Evolutionary conservation across 2,113 vertebrate genomes (phyloP).

Genomic region (Chunga burmeisteri): DNA sequence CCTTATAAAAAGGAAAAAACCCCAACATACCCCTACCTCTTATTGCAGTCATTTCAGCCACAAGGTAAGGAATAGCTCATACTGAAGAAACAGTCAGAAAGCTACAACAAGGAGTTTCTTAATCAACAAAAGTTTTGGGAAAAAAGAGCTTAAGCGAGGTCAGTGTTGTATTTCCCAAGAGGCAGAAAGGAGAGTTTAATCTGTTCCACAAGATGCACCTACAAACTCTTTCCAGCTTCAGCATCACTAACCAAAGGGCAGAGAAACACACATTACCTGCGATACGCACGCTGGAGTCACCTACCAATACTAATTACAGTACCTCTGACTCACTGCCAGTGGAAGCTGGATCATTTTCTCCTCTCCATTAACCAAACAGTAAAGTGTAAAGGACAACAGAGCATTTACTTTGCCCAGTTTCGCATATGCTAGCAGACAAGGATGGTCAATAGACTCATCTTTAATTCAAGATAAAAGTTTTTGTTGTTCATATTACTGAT

Average conservation of each 20-base stretch:
- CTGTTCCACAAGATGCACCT: not conserved
- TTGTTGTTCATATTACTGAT: not conserved
- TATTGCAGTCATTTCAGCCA: not conserved
- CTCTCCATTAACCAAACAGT: not conserved
- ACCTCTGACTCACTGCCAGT: not conserved
- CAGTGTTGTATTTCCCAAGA: not conserved
- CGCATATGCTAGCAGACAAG: accelerated
- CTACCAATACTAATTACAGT: not conserved
- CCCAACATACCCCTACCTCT: not conserved
- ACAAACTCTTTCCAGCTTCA: not conserved
- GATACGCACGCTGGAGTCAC: accelerated
- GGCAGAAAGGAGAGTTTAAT: not conserved
- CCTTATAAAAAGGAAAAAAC: not conserved
- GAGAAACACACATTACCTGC: accelerated
- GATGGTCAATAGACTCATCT: not conserved
- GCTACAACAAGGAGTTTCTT: not conserved
- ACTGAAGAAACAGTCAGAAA: not conserved
- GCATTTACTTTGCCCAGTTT: not conserved
- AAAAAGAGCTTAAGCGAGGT: not conserved
- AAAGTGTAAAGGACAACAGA: not conserved
- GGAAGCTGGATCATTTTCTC: not conserved
- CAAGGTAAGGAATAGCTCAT: not conserved
- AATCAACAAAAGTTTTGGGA: not conserved
- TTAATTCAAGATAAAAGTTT: not conserved
- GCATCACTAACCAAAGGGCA: not conserved